Base-by-base conservation (phyloP, 1,140 invertebrate genomes). In the Leptonema lineaticorne region DNA sequence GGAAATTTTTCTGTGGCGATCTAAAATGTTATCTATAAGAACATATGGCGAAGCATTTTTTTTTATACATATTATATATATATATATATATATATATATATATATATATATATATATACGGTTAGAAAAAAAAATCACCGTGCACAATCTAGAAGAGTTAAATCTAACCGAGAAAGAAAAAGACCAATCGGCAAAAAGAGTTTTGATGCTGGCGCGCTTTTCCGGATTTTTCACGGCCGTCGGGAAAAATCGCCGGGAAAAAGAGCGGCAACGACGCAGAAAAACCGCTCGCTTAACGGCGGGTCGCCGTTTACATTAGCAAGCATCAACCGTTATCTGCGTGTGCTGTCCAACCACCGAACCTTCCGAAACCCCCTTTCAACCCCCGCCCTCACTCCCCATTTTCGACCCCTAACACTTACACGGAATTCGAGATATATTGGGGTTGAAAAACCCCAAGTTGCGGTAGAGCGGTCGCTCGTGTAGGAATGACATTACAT, bases 301-400 rank as follows among this genome's bases (percentile, higher is more conserved):
- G 67, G 67, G 67, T 68, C 67, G 58, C 67, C 59, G 67, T 68
- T 68, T 68, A 68, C 58, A 68, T 68, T 68, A 62, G 67, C 67
- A 68, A 68, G 46, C 59, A 68, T 68, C 67, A 68, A 68, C 57
- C 67, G 67, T 63, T 68, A 68, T 68, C 67, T 68, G 41, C 29
- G 26, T n/a, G n/a, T 28, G 67, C 58, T 62, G 37, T 48, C 57
- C 57, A 22, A 26, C 37, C 28, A 27, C n/a, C n/a, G n/a, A n/a
- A n/a, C n/a, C n/a, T n/a, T n/a, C n/a, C n/a, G n/a, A n/a, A n/a
- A n/a, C n/a, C n/a, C n/a, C n/a, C n/a, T n/a, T n/a, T 41, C 37
- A 9, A 11, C 11, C 30, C 30, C 30, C 30, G 30, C 30, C n/a
- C n/a, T 33, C 37, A 41, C 37, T 16, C 9, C 37, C n/a, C n/a